Conservation (phyloP, 92 coral and sea anemone genomes). For the Heliopora coerulea region DNA sequence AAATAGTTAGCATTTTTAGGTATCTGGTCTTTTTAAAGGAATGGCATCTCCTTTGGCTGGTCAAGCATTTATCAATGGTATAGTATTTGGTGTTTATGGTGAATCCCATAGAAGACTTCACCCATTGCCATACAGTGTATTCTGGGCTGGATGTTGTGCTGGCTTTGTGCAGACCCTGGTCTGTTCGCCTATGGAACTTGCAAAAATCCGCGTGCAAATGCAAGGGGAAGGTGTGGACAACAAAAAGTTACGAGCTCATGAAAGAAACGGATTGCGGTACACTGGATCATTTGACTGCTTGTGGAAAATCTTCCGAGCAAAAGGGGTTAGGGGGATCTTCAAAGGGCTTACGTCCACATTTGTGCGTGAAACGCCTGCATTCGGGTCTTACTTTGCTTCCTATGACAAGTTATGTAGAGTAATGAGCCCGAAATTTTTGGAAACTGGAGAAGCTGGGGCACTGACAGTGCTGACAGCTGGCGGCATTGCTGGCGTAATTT, state of each 20-base stretch:
- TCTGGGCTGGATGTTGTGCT: slow-evolving; percentile 74
- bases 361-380: slow-evolving; percentile 81
- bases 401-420: slow-evolving; percentile 69
- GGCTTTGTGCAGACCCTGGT: slow-evolving; percentile 75
- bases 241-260: slow-evolving; percentile 44
- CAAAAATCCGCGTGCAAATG: slow-evolving; percentile 90
- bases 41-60: slow-evolving; percentile 94
- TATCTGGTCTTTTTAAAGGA: slow-evolving; percentile 85
- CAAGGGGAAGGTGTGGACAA: slow-evolving; percentile 74
- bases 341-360: slow-evolving; percentile 67
- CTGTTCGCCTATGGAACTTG: slow-evolving; percentile 77
- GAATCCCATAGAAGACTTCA: slow-evolving; percentile 60
- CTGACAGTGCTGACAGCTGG: slow-evolving; percentile 69
- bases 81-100: slow-evolving; percentile 88
- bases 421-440: slow-evolving; percentile 39
- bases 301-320: slow-evolving; percentile 62
- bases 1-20: too few species aligned
- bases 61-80: slow-evolving; percentile 83
- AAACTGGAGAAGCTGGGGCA: slow-evolving; percentile 53
- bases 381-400: slow-evolving; percentile 71
- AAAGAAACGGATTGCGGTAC: slow-evolving; percentile 55
- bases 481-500: slow-evolving; percentile 80
- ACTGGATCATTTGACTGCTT: slow-evolving; percentile 83
- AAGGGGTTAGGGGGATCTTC: slow-evolving; percentile 69
- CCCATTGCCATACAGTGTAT: slow-evolving; percentile 27